phyloP scores from a whole-genome alignment of 2,113 vertebrate genomes.

The Hippocampus guttulatus region DNA sequence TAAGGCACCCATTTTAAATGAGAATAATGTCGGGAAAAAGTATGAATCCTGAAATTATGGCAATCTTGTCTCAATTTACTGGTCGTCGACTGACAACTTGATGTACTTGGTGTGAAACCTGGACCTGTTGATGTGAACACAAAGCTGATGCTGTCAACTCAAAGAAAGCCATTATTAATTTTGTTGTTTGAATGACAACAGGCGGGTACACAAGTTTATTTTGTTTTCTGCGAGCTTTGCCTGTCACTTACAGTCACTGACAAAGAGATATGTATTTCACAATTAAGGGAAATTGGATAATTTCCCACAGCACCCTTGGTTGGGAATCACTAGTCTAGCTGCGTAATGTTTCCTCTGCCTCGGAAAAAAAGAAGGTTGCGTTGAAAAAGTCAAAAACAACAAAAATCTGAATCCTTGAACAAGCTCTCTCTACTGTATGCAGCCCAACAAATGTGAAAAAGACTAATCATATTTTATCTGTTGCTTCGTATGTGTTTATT shows the following conservation, averaged over 20 bases:
- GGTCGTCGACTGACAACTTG: no score
- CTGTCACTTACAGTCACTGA: neutral
- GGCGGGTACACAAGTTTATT: no score
- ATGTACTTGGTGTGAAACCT: neutral
- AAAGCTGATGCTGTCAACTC: neutral
- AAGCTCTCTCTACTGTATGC: constrained; percentile 39
- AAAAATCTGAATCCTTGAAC: constrained; percentile 15
- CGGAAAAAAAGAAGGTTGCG: neutral
- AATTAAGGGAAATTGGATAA: neutral
- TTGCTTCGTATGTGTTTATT: neutral
- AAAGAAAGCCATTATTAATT: no score
- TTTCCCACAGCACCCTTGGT: neutral
- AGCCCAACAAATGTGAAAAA: constrained; percentile 27
- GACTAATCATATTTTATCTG: neutral
- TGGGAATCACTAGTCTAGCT: neutral
- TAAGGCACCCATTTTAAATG: no score
- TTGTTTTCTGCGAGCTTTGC: neutral
- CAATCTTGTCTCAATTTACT: neutral
- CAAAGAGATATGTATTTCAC: neutral
- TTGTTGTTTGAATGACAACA: no score
- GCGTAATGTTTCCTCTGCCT: neutral
- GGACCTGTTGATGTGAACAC: neutral
- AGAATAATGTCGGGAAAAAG: no score
- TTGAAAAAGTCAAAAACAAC: no score
- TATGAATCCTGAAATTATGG: no score